Percentiles rank a stretch among this genome's conserved stretches.
Conservation (phyloP, 2,888 invertebrate genomes). For the Drosophila recens region DNA sequence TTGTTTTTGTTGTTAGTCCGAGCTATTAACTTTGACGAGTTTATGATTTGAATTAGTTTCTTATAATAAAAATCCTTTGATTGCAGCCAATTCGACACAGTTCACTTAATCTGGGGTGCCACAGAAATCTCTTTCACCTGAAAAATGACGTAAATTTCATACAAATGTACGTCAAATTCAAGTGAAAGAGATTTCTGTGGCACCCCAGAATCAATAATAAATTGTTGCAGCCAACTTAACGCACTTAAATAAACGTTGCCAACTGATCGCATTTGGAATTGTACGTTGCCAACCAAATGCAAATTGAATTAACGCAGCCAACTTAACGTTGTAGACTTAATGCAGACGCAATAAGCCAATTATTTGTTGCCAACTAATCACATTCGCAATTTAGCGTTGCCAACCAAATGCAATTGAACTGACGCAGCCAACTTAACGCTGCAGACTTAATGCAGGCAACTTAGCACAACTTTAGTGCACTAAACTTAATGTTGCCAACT, state of each 20-base stretch:
- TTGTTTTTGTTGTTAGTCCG: background rate
- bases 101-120: too few relatives aligned
- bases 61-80: background rate
- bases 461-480: background rate
- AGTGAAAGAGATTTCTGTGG: too few relatives aligned
- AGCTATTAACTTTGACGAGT: background rate
- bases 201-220: too few relatives aligned
- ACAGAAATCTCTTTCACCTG: too few relatives aligned
- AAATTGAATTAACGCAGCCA: too few relatives aligned
- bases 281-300: background rate
- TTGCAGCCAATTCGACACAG: background rate
- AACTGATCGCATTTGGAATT: too few relatives aligned
- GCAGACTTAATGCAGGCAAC: too few relatives aligned
- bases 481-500: background rate
- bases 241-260: background rate
- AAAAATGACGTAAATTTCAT: too few relatives aligned
- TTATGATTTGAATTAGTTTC: background rate
- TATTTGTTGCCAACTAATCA: too few relatives aligned
- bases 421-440: background rate
- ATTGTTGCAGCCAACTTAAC: background rate
- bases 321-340: too few relatives aligned
- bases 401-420: background rate
- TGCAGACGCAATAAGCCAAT: background rate
- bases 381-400: background rate
- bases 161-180: too few relatives aligned